A percentile compares a stretch with the other conserved stretches of the same genome.
phyloP scores from a whole-genome alignment of 2,797 vertebrate genomes.

The Gephyroberyx darwinii region DNA sequence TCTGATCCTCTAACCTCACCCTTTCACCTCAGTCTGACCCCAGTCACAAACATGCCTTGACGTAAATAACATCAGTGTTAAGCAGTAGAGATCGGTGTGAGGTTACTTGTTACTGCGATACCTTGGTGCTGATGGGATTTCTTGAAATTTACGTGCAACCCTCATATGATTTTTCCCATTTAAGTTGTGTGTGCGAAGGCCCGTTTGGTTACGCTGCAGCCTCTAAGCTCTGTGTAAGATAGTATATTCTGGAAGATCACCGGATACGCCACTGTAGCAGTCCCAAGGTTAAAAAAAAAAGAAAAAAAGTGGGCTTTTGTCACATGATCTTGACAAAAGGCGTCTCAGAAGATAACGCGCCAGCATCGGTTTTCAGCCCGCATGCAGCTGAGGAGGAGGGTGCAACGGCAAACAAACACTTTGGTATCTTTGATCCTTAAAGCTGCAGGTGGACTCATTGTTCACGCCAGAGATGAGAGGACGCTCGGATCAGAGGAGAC shows the following conservation, averaged over 20 bases:
- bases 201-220: constrained; percentile 3
- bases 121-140: background rate
- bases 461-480: constrained; percentile 68
- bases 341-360: constrained; percentile 55
- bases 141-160: constrained; percentile 15
- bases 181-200: constrained; percentile 9
- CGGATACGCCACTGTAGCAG: constrained; percentile 24
- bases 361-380: constrained; percentile 61
- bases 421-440: constrained; percentile 71
- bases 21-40: constrained; percentile 10
- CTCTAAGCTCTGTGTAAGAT: constrained; percentile 25
- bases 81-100: constrained; percentile 12
- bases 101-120: constrained; percentile 6
- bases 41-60: constrained; percentile 4
- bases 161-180: constrained; percentile 9
- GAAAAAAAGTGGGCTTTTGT: constrained; percentile 28
- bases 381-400: constrained; percentile 53
- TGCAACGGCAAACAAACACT: constrained; percentile 60
- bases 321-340: constrained; percentile 60
- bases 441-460: constrained; percentile 70
- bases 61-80: constrained; percentile 18
- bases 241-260: constrained; percentile 24
- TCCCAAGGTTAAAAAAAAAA: constrained; percentile 24
- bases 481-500: constrained; percentile 51
- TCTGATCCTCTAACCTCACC: constrained; percentile 8